Percentiles rank a stretch among this genome's conserved stretches.
phyloP scores from a whole-genome alignment of 2,113 vertebrate genomes.

The Phaethon lepturus region DNA sequence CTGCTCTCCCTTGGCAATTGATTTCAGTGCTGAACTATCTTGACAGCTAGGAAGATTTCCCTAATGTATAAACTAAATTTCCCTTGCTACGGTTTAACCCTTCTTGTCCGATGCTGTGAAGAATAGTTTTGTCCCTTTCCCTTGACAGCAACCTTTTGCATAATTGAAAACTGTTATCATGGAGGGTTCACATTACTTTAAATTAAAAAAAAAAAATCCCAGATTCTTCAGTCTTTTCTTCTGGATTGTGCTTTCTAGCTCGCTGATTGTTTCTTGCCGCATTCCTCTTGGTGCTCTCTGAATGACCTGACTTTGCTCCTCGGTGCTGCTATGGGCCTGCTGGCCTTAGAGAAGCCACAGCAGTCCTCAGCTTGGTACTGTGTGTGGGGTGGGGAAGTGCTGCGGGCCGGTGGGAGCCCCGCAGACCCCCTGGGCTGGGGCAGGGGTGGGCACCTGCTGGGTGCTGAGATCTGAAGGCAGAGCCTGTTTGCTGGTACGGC shows the following conservation, averaged over 20 bases:
- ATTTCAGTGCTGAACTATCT: background rate
- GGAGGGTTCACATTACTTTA: background rate
- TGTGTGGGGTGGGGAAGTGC: background rate
- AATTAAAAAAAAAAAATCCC: background rate
- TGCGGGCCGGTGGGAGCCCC: rapidly evolving
- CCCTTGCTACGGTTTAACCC: conserved; percentile 16
- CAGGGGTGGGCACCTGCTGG: background rate
- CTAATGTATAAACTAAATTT: background rate
- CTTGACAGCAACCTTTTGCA: background rate
- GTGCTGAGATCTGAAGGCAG: background rate
- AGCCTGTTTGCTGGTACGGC: background rate
- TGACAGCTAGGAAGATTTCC: background rate
- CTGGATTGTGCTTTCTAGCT: background rate
- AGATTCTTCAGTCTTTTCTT: background rate
- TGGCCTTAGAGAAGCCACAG: background rate
- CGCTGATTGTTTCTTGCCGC: background rate
- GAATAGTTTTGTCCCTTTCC: background rate
- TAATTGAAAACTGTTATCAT: background rate
- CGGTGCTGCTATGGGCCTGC: background rate
- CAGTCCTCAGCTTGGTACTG: background rate
- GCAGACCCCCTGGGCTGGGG: rapidly evolving
- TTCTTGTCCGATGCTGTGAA: background rate
- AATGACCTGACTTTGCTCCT: no score
- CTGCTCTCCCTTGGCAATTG: background rate
- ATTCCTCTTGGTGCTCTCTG: background rate